These are phyloP conservation scores for Rhinichthys klamathensis DNA, from an alignment of 2,113 vertebrate genomes.

Conservation along the genomic window DNA sequence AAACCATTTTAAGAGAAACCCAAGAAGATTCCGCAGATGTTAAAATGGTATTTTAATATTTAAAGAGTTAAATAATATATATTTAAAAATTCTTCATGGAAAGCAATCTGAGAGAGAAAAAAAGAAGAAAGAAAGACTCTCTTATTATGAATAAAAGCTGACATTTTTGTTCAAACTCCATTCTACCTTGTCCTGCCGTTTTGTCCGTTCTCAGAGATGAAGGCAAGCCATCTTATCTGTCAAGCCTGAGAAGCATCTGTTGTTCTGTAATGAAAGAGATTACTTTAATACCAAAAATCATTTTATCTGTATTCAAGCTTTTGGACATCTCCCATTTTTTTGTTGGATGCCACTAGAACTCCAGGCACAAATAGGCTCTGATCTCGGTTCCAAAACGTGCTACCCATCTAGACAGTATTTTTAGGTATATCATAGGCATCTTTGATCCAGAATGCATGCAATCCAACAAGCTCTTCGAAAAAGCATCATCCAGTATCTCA, in stretches of 20 bases:
- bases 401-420: background rate
- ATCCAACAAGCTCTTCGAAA: background rate
- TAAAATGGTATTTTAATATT: constrained; percentile 4
- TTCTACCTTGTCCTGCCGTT: background rate
- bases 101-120: no score
- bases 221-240: constrained; percentile 18
- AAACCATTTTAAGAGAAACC: background rate
- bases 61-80: background rate
- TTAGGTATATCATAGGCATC: background rate
- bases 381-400: background rate
- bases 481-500: background rate
- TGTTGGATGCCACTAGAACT: constrained; percentile 4
- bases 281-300: constrained; percentile 23
- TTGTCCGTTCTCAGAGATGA: constrained; percentile 7
- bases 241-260: constrained; percentile 1
- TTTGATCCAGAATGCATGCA: background rate
- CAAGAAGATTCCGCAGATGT: background rate
- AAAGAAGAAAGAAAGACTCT: no score
- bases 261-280: constrained; percentile 27
- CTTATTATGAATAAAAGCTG: constrained; percentile 6
- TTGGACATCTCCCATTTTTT: background rate
- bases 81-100: background rate
- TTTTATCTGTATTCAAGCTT: constrained; percentile 18
- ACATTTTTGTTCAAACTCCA: background rate
- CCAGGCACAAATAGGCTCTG: background rate